Percentiles rank a stretch among this genome's conserved stretches.
Evolutionary conservation across 2,797 vertebrate species (phyloP).

Genomic region (Pseudotriccus pelzelni): DNA sequence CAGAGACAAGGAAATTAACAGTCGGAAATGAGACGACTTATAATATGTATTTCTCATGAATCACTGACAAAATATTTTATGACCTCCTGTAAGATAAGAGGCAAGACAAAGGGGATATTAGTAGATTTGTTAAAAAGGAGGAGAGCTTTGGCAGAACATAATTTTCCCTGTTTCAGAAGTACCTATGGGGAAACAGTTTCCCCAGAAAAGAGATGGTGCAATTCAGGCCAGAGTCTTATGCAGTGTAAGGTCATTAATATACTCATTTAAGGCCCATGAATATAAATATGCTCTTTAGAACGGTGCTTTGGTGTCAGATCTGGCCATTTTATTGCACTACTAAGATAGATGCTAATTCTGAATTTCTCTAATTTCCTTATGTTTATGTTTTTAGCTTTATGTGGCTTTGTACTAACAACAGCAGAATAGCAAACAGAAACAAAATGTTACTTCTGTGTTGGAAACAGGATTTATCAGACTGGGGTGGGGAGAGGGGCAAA

Average conservation of each 20-base stretch:
- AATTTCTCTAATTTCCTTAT: background rate
- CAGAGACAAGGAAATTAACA: slow-evolving; percentile 6
- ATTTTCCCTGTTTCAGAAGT: background rate
- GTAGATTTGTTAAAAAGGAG: slow-evolving; percentile 15
- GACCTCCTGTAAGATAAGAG: slow-evolving; percentile 28
- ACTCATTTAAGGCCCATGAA: background rate
- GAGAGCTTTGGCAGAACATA: background rate
- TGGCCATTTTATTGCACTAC: background rate
- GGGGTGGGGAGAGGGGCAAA: accelerated
- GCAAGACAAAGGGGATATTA: slow-evolving; percentile 17
- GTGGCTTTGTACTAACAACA: background rate
- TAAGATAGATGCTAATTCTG: background rate
- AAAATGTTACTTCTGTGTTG: background rate
- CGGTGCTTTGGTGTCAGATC: background rate
- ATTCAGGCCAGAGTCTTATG: background rate
- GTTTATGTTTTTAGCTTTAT: background rate
- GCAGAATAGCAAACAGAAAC: background rate
- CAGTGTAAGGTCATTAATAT: background rate
- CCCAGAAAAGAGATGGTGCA: background rate
- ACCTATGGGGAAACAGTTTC: background rate
- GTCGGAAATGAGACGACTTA: slow-evolving; percentile 18
- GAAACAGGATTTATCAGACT: background rate
- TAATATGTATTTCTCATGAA: slow-evolving; percentile 35
- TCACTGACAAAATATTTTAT: slow-evolving; percentile 62
- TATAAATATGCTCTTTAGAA: background rate